A percentile compares a stretch with the other conserved stretches of the same genome.
These are phyloP conservation scores for Microctenopoma steveboyesi DNA, from an alignment of 2,797 vertebrate genomes.

Conservation along the genomic window DNA sequence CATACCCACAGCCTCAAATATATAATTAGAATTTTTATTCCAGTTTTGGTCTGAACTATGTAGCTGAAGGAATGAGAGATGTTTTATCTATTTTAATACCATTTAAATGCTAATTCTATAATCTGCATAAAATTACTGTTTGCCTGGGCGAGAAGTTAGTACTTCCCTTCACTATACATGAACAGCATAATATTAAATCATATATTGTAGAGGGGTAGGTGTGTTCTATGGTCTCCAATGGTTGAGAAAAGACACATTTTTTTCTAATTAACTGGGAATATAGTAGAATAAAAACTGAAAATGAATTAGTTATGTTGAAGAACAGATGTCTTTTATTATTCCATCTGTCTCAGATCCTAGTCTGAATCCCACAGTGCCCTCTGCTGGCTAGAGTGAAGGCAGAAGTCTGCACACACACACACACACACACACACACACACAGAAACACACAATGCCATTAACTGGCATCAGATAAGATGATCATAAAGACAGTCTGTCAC, in stretches of 20 bases:
- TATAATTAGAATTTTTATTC: constrained; percentile 56
- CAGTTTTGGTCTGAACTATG: constrained; percentile 50
- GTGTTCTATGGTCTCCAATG: neutral
- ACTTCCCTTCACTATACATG: constrained; percentile 18
- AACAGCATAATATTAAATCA: constrained; percentile 20
- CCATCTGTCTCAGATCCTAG: constrained; percentile 18
- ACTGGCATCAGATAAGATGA: constrained; percentile 37
- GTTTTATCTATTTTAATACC: constrained; percentile 66
- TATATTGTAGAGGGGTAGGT: neutral
- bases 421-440: neutral
- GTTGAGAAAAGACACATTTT: neutral
- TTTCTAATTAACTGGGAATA: neutral
- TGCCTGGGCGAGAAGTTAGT: constrained; percentile 25
- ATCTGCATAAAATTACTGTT: constrained; percentile 63
- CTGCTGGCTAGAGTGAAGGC: constrained; percentile 60
- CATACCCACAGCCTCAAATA: constrained; percentile 32
- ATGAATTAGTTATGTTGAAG: constrained; percentile 4
- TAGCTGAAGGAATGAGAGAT: constrained; percentile 50
- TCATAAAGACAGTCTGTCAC: constrained; percentile 32
- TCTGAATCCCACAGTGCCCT: constrained; percentile 64
- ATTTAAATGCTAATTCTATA: constrained; percentile 77
- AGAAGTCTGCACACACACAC: too few species aligned
- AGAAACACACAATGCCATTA: constrained; percentile 3
- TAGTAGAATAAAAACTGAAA: neutral
- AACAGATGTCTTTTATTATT: constrained; percentile 16